Conservation (phyloP, 2,888 invertebrate species). For the Cheilosia soror region DNA sequence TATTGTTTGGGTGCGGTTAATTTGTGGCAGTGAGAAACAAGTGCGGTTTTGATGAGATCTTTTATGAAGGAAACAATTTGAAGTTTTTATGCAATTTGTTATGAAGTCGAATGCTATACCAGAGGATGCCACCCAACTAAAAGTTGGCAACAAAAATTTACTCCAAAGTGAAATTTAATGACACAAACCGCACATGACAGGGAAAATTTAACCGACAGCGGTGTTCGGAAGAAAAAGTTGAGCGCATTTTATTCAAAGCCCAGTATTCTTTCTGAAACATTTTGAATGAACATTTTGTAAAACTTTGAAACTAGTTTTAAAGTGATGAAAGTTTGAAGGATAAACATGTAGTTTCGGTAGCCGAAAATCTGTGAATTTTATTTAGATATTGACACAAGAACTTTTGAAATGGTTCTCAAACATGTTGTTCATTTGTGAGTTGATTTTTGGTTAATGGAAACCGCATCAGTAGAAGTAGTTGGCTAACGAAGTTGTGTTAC, state of each 20-base stretch:
- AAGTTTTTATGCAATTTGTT: conserved; percentile 41
- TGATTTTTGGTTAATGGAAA: too few species aligned
- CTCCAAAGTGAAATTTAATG: conserved; percentile 17
- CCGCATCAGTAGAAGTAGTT: too few species aligned
- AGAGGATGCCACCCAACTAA: not conserved
- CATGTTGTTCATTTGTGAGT: too few species aligned
- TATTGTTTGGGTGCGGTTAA: conserved; percentile 59
- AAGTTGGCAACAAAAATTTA: not conserved
- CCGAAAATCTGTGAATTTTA: not conserved
- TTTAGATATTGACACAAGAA: not conserved
- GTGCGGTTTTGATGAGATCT: conserved; percentile 43
- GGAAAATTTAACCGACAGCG: conserved; percentile 29
- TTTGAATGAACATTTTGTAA: not conserved
- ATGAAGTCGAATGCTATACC: not conserved
- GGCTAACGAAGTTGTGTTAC: too few species aligned
- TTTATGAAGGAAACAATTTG: conserved; percentile 29
- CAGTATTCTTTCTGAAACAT: not conserved
- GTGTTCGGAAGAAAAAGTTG: conserved; percentile 22
- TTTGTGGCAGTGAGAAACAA: conserved; percentile 38
- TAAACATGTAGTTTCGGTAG: conserved; percentile 1
- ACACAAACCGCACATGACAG: conserved; percentile 34
- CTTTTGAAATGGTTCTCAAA: too few species aligned
- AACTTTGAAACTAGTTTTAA: conserved; percentile 12
- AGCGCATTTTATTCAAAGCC: not conserved
- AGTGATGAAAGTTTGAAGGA: conserved; percentile 24